Evolutionary conservation across 2,888 invertebrate species (phyloP), one percentile per base, ranked within the genome.

Genomic region (Apotomis betuletana): DNA sequence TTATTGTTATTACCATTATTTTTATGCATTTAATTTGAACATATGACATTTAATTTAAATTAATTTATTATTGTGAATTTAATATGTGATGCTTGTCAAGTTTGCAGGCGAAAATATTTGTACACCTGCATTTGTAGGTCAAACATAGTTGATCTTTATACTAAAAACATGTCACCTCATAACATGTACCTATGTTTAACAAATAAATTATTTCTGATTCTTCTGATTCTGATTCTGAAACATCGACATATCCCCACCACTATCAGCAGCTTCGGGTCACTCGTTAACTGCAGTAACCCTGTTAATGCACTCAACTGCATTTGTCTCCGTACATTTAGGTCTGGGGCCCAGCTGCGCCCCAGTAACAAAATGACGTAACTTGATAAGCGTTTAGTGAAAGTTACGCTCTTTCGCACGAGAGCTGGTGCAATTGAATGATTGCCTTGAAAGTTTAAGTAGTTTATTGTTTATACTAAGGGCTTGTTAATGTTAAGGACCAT

Each of bases 291-390:
- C 57, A 65, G 55, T 61, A 49, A 49, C 49, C 49, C 49, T 10
- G 10, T 46, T 65, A 65, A 65, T 65, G 64, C 64, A 65, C 65
- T 65, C 55, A 65, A 65, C 44, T 57, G 65, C 65, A 65, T 46
- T 64, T 41, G 54, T 52, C 63, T 64, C n/a, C 57, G 27, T 55
- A 55, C 65, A 41, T 41, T 55, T 57, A 10, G 58, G 58, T 41
- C 61, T 9, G 46, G 64, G 64, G 54, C 54, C 54, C 41, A 6
- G 54, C 54, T 54, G 0, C 54, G 10, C 9, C 27, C 41, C 41
- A 49, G 49, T 36, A 10, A 0, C 13, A 55, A 64, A 64, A 64
- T 15, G 54, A 5, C 54, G 4, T 10, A 54, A 15, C 41, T 54
- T 8, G 15, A 3, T 15, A 15, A 5, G 9, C 4, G 0, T 5